Percentiles rank a stretch among this genome's conserved stretches.
Conservation (phyloP, 2,797 vertebrate genomes). For the Acanthurus tractus region DNA sequence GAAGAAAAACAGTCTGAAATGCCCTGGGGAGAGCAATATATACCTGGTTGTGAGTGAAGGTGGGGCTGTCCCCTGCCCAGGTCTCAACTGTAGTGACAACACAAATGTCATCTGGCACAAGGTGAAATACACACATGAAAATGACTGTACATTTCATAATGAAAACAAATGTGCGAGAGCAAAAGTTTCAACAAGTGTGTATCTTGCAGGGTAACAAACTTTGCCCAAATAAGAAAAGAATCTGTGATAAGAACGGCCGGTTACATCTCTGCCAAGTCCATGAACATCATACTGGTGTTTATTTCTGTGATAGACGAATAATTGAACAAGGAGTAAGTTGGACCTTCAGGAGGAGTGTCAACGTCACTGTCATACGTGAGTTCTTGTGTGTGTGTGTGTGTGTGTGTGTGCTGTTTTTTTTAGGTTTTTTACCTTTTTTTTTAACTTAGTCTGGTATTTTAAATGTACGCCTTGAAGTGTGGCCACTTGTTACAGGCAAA, state of each 20-base stretch:
- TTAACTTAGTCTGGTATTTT: too few relatives aligned
- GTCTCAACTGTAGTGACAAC: constrained; percentile 50
- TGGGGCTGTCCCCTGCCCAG: constrained; percentile 56
- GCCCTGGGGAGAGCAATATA: constrained; percentile 32
- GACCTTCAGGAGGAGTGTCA: constrained; percentile 71
- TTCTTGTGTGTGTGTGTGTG: constrained; percentile 15
- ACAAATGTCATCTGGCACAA: constrained; percentile 73
- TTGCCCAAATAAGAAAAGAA: fast-evolving
- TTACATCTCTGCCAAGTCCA: constrained; percentile 46
- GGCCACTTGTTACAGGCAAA: too few relatives aligned
- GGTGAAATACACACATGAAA: constrained; percentile 47
- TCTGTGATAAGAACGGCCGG: neutral
- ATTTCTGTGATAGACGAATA: constrained; percentile 74
- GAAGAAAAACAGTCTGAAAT: constrained; percentile 39
- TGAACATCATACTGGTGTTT: neutral
- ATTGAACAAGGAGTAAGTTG: constrained; percentile 48
- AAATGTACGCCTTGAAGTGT: too few relatives aligned
- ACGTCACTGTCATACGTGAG: constrained; percentile 65
- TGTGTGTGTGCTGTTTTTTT: neutral
- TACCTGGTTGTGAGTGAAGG: neutral
- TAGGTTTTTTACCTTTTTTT: too few relatives aligned
- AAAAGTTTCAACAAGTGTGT: constrained; percentile 1
- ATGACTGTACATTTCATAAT: neutral
- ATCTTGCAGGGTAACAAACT: constrained; percentile 41
- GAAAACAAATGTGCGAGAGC: neutral